Conservation (phyloP, 1,140 invertebrate species). For the Sweltsa coloradensis region DNA sequence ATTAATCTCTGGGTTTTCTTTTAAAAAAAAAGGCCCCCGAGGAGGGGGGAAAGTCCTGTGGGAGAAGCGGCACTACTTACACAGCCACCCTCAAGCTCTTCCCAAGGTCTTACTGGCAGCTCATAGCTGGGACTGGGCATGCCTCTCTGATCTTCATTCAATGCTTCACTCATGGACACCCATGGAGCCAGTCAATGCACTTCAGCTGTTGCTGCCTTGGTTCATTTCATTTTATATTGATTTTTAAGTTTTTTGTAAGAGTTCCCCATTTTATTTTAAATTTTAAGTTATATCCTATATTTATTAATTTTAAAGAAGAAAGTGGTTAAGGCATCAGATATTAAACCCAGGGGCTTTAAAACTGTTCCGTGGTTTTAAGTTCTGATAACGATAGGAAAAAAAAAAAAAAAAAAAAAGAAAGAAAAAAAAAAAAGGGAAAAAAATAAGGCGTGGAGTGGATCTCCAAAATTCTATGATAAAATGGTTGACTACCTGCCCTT, state of each 20-base stretch:
- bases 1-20: too few species aligned
- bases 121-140: conserved; percentile 78
- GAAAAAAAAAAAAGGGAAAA: not conserved
- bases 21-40: conserved; percentile 19
- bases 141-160: conserved; percentile 72
- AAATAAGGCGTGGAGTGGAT: conserved; percentile 61
- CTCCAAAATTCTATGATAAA: conserved; percentile 49
- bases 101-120: conserved; percentile 84
- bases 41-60: conserved; percentile 71
- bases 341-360: too few species aligned
- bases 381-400: too few species aligned
- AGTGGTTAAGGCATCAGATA: not conserved
- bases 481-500: conserved; percentile 87
- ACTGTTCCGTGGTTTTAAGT: too few species aligned
- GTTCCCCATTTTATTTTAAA: not conserved
- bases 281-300: too few species aligned
- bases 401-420: too few species aligned
- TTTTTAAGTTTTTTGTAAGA: conserved; percentile 9
- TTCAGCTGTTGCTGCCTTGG: conserved; percentile 84
- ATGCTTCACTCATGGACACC: conserved; percentile 71
- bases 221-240: conserved; percentile 33
- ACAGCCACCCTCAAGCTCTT: conserved; percentile 69
- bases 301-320: not conserved
- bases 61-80: conserved; percentile 87
- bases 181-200: conserved; percentile 71